Evolutionary conservation across 1,140 invertebrate species (phyloP).

Genomic region (Leucophenga varia): DNA sequence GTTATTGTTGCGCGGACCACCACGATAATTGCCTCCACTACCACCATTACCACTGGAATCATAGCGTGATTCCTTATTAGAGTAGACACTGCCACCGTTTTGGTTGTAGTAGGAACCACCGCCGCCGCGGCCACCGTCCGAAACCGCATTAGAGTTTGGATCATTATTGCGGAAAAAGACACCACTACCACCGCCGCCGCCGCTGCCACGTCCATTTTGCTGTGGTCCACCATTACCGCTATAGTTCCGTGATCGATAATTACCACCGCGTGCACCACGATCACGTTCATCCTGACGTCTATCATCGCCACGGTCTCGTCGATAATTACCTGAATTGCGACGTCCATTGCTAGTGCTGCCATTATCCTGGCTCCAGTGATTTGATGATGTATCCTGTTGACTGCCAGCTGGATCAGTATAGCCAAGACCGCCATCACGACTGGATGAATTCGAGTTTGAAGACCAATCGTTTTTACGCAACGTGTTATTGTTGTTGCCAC

Average conservation of each 20-base stretch:
- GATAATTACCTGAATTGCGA: conserved; percentile 39
- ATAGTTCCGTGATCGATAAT: conserved; percentile 40
- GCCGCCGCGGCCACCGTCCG: conserved; percentile 6
- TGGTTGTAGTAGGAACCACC: conserved; percentile 2
- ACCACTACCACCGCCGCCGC: conserved; percentile 21
- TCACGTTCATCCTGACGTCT: conserved; percentile 24
- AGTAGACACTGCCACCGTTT: conserved; percentile 7
- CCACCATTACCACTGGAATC: conserved; percentile 31
- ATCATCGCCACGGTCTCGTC: conserved; percentile 32
- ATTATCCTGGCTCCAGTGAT: conserved; percentile 45
- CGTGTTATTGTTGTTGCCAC: conserved; percentile 9
- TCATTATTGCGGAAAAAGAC: conserved; percentile 53
- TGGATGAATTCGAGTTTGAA: conserved; percentile 34
- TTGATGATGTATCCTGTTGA: conserved; percentile 23
- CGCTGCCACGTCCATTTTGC: conserved; percentile 35
- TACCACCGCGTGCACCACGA: conserved; percentile 20
- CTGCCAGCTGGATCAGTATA: conserved; percentile 14
- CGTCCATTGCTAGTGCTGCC: conserved; percentile 22
- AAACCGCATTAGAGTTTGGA: conserved; percentile 26
- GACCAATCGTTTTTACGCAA: conserved; percentile 45
- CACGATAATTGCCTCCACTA: conserved; percentile 32
- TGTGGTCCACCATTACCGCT: conserved; percentile 25
- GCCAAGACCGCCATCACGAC: conserved; percentile 21
- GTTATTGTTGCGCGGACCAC: conserved; percentile 38
- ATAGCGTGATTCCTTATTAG: conserved; percentile 44